phyloP scores from a whole-genome alignment of 2,797 vertebrate species.

The Acridotheres tristis region DNA sequence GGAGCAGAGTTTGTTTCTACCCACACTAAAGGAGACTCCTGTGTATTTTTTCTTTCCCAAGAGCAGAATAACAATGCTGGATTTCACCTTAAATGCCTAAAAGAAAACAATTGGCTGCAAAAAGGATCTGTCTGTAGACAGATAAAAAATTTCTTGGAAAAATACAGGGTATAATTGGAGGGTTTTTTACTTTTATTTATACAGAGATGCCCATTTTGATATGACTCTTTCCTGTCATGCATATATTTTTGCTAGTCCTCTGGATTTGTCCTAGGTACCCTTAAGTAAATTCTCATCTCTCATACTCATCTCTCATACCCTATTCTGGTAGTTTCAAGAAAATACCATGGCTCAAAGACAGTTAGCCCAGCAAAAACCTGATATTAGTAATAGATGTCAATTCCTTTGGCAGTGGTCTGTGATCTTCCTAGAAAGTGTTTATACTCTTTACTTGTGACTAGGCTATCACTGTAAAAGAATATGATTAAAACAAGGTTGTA shows the following conservation, averaged over 20 bases:
- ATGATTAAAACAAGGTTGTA: neutral
- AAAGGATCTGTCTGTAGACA: neutral
- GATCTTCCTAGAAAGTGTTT: neutral
- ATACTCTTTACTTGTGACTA: neutral
- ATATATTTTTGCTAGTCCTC: neutral
- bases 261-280: neutral
- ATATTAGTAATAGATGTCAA: neutral
- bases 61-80: neutral
- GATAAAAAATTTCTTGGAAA: neutral
- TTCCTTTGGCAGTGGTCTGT: neutral
- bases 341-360: neutral
- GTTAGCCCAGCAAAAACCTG: neutral
- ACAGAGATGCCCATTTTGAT: neutral
- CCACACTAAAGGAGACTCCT: neutral
- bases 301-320: neutral
- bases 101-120: neutral
- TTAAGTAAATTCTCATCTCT: neutral
- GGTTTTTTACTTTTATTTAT: neutral
- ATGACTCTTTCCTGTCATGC: neutral
- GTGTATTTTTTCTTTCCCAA: neutral
- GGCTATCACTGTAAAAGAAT: neutral
- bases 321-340: neutral
- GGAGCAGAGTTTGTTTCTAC: neutral
- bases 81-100: neutral
- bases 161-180: neutral